phyloP scores from a whole-genome alignment of 1,140 invertebrate species.

The Cotesia glomerata region DNA sequence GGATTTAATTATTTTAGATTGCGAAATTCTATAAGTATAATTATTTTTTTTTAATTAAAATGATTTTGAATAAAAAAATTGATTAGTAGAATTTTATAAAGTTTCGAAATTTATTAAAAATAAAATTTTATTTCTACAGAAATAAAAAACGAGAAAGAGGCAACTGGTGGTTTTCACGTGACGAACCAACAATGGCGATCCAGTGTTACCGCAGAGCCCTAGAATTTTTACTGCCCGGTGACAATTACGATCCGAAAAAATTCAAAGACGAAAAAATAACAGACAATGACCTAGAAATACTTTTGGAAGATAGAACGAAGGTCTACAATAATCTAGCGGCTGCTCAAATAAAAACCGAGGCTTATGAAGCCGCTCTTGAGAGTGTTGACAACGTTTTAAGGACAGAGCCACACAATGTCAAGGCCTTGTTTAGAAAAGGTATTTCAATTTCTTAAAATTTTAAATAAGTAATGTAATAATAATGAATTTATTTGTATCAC shows the following conservation, averaged over 20 bases:
- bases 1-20: no score
- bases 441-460: slow-evolving; percentile 41
- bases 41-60: no score
- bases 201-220: slow-evolving; percentile 85
- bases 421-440: slow-evolving; percentile 88
- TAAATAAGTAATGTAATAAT: no score
- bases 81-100: no score
- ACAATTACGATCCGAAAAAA: slow-evolving; percentile 45
- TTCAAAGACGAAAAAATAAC: slow-evolving; percentile 46
- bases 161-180: slow-evolving; percentile 85
- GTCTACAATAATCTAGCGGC: slow-evolving; percentile 90
- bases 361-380: slow-evolving; percentile 80
- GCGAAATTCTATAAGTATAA: no score
- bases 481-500: no score
- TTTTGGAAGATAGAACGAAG: slow-evolving; percentile 80
- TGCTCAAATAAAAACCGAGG: slow-evolving; percentile 84
- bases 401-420: slow-evolving; percentile 86
- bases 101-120: no score
- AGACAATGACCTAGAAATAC: slow-evolving; percentile 66
- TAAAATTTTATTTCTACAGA: slow-evolving; percentile 47
- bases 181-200: slow-evolving; percentile 79
- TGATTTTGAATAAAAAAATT: no score
- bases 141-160: slow-evolving; percentile 82
- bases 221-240: slow-evolving; percentile 75
- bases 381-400: slow-evolving; percentile 81